Conservation (phyloP, 2,888 invertebrate genomes). For the Lithophane ornitopus region DNA sequence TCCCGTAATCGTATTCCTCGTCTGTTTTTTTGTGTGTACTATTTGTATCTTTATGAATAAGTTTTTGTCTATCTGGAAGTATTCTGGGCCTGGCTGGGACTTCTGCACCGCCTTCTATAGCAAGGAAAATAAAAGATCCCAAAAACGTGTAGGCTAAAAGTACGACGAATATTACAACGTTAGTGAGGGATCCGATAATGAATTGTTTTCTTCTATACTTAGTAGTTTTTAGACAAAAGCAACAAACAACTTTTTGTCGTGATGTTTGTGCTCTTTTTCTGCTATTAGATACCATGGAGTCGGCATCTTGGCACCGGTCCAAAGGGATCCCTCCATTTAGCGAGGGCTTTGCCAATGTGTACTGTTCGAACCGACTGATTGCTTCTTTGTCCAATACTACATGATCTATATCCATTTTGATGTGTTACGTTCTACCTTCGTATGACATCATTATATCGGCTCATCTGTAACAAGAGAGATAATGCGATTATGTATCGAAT, state of each 20-base stretch:
- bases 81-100: constrained; percentile 88
- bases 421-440: constrained; percentile 78
- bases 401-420: constrained; percentile 88
- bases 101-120: constrained; percentile 94
- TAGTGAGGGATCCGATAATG: constrained; percentile 94
- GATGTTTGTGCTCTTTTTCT: constrained; percentile 87
- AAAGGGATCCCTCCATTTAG: constrained; percentile 89
- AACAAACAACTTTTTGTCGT: constrained; percentile 89
- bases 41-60: constrained; percentile 87
- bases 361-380: constrained; percentile 89
- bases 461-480: constrained; percentile 86
- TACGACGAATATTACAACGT: constrained; percentile 95
- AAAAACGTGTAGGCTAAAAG: constrained; percentile 94
- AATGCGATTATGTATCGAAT: constrained; percentile 54
- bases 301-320: constrained; percentile 90
- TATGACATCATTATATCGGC: constrained; percentile 79
- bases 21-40: constrained; percentile 83
- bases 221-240: constrained; percentile 90
- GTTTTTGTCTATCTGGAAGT: constrained; percentile 88
- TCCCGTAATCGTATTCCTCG: constrained; percentile 84
- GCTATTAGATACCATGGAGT: constrained; percentile 88
- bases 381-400: constrained; percentile 89
- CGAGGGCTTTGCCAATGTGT: constrained; percentile 87
- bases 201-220: constrained; percentile 91
- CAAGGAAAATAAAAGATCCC: constrained; percentile 95